phyloP scores from a whole-genome alignment of 2,888 invertebrate species.

The Lysandra bellargus region DNA sequence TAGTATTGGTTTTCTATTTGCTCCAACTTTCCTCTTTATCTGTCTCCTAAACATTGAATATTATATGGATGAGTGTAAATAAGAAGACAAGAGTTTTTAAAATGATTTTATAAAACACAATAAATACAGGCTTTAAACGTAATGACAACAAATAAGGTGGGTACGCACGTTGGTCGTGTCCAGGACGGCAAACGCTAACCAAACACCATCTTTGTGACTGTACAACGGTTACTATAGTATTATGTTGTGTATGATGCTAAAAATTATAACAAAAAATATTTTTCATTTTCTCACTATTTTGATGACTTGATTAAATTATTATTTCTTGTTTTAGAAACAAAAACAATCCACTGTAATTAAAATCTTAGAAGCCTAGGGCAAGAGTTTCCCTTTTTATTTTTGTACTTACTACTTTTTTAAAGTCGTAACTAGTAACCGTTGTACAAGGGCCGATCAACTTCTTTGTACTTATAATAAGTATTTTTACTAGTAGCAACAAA shows the following conservation, averaged over 20 bases:
- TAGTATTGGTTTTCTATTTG: constrained; percentile 2
- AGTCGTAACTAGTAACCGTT: neutral
- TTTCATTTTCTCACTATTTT: too few species aligned
- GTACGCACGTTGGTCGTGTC: constrained; percentile 54
- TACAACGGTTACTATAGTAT: constrained; percentile 20
- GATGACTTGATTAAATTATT: too few species aligned
- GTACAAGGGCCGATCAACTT: constrained; percentile 1
- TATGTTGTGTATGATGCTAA: too few species aligned
- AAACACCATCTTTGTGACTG: constrained; percentile 27
- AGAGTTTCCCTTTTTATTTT: too few species aligned
- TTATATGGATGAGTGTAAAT: constrained; percentile 21
- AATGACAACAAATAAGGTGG: constrained; percentile 74
- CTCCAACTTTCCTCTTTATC: neutral
- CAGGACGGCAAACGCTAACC: constrained; percentile 70
- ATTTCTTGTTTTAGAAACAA: too few species aligned
- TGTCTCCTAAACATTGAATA: neutral
- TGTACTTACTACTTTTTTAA: neutral
- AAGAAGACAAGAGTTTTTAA: constrained; percentile 48
- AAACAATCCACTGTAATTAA: too few species aligned
- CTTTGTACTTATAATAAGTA: constrained; percentile 1
- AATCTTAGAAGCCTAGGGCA: too few species aligned
- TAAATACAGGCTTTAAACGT: constrained; percentile 71
- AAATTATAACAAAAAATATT: neutral
- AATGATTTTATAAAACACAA: constrained; percentile 76
- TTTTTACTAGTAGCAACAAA: constrained; percentile 2